phyloP scores from a whole-genome alignment of 2,797 vertebrate genomes.

The Petrocephalus schoutedeni region DNA sequence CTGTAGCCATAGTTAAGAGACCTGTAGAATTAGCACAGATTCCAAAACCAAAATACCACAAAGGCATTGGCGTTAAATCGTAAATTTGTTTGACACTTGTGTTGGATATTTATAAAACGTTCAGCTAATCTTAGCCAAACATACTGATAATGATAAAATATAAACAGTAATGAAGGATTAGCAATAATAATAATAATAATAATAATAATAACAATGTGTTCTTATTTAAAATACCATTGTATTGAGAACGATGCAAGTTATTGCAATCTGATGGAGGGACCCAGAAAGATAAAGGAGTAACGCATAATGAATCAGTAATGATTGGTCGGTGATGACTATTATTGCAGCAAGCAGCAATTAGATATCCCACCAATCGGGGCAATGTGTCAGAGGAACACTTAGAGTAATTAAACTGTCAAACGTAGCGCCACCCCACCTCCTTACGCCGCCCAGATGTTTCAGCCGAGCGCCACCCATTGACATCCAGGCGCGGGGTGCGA shows the following conservation, averaged over 20 bases:
- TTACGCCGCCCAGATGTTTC: not conserved
- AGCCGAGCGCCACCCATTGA: not conserved
- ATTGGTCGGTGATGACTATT: not conserved
- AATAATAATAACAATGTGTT: no score
- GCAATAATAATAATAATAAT: not conserved
- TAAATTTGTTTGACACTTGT: not conserved
- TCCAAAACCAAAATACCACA: not conserved
- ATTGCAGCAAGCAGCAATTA: not conserved
- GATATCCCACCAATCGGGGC: not conserved
- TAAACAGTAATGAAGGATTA: not conserved
- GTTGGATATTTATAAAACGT: not conserved
- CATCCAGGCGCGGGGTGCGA: not conserved
- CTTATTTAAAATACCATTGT: not conserved
- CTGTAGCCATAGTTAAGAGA: not conserved
- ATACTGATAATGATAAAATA: not conserved
- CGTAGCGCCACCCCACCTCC: not conserved
- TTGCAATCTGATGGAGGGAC: not conserved
- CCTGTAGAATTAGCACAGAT: not conserved
- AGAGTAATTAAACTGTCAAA: not conserved
- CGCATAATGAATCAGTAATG: not conserved
- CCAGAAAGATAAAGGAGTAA: not conserved
- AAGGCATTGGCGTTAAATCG: not conserved
- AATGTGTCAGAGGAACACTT: not conserved
- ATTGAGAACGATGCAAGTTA: not conserved
- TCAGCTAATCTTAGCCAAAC: not conserved